phyloP scores from a whole-genome alignment of 2,113 vertebrate genomes.

The Arvicanthis niloticus region DNA sequence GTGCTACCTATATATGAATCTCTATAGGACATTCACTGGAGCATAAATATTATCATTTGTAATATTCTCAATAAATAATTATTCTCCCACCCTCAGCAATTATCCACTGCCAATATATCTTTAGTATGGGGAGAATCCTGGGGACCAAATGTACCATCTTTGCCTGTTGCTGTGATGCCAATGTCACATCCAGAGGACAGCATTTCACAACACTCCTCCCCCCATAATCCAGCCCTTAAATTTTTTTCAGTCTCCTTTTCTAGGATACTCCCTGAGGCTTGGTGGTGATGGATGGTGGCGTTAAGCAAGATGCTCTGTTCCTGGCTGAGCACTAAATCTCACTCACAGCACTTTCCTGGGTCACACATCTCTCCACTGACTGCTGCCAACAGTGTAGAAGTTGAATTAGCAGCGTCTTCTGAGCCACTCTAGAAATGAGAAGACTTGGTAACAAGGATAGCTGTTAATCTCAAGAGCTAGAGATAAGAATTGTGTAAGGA shows the following conservation, averaged over 20 bases:
- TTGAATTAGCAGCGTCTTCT: background rate
- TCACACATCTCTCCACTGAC: background rate
- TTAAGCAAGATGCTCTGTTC: background rate
- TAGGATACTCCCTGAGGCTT: background rate
- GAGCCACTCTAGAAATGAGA: background rate
- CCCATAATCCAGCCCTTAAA: background rate
- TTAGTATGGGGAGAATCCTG: background rate
- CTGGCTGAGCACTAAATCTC: accelerated
- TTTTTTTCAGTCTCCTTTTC: background rate
- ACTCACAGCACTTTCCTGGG: background rate
- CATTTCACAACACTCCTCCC: background rate
- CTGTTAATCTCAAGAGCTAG: background rate
- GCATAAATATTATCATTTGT: background rate
- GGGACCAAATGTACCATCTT: background rate
- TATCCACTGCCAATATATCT: background rate
- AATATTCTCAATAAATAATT: background rate
- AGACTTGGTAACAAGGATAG: background rate
- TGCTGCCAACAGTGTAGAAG: background rate
- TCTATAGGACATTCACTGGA: no score
- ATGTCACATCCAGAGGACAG: background rate
- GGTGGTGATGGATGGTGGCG: accelerated
- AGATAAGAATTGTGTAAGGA: background rate
- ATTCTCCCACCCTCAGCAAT: background rate
- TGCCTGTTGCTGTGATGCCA: background rate
- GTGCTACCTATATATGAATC: background rate